phyloP scores from a whole-genome alignment of 2,113 vertebrate species.

The Naja naja region DNA sequence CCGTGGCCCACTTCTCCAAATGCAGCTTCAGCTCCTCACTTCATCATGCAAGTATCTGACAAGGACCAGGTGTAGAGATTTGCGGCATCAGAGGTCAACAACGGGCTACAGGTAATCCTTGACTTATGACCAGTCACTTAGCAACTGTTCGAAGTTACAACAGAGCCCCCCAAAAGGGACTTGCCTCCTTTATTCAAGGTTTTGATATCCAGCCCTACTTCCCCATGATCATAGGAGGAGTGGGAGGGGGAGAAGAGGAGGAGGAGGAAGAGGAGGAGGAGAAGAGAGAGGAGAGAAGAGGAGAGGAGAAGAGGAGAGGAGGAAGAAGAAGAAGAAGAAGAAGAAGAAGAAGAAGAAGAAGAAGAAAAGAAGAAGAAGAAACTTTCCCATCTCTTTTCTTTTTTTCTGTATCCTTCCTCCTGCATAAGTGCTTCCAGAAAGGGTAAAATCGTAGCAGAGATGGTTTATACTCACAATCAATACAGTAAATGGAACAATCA shows the following conservation, averaged over 20 bases:
- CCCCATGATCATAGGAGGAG: not conserved
- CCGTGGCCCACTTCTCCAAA: not conserved
- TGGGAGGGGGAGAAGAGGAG: too few relatives aligned
- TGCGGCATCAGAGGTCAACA: not conserved
- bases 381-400: not conserved
- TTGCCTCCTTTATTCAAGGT: too few relatives aligned
- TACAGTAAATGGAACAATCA: constrained; percentile 67
- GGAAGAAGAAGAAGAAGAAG: too few relatives aligned
- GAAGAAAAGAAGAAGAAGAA: too few relatives aligned
- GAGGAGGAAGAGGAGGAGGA: too few relatives aligned
- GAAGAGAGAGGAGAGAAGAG: too few relatives aligned
- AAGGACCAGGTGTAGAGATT: not conserved
- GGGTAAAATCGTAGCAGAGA: constrained; percentile 44
- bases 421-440: constrained; percentile 46
- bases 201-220: too few relatives aligned
- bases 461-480: constrained; percentile 66
- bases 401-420: constrained; percentile 43
- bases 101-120: not conserved
- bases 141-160: not conserved
- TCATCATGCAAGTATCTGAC: not conserved
- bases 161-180: not conserved
- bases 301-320: too few relatives aligned
- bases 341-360: too few relatives aligned
- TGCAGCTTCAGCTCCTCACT: not conserved
- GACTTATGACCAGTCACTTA: not conserved